phyloP scores from a whole-genome alignment of 2,888 invertebrate species.

The Ochropleura plecta region DNA sequence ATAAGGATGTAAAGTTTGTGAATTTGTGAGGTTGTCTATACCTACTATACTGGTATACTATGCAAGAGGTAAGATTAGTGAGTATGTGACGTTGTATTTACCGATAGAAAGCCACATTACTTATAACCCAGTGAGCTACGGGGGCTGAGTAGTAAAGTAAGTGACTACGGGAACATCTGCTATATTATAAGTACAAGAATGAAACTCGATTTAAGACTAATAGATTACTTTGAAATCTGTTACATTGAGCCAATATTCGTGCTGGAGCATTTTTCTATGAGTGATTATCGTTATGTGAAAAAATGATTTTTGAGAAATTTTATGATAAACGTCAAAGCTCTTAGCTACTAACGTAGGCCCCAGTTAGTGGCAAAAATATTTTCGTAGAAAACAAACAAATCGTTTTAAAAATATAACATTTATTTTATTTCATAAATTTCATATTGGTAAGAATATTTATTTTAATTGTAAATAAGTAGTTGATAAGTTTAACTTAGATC shows the following conservation, averaged over 20 bases:
- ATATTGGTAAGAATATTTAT: constrained; percentile 36
- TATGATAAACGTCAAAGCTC: not conserved
- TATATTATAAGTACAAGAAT: not conserved
- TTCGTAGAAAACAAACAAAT: constrained; percentile 2
- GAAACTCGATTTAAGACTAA: not conserved
- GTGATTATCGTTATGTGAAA: not conserved
- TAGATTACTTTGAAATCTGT: not conserved
- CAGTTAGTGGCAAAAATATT: not conserved
- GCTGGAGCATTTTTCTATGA: not conserved
- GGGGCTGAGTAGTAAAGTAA: too few relatives aligned
- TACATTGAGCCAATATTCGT: not conserved
- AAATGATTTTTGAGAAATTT: not conserved
- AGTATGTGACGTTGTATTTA: too few relatives aligned
- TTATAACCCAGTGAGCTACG: too few relatives aligned
- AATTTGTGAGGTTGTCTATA: too few relatives aligned
- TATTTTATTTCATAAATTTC: constrained; percentile 13
- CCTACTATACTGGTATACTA: too few relatives aligned
- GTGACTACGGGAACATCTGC: too few relatives aligned
- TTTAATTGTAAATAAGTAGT: constrained; percentile 35
- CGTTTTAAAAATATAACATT: constrained; percentile 3
- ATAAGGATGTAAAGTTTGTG: too few relatives aligned
- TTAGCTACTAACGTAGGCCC: too few relatives aligned
- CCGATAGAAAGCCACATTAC: too few relatives aligned
- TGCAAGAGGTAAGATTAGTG: too few relatives aligned
- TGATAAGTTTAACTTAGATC: constrained; percentile 30